Percentiles rank a stretch among this genome's conserved stretches.
Conservation (phyloP, 2,888 invertebrate genomes). For the Lissonota sp. region DNA sequence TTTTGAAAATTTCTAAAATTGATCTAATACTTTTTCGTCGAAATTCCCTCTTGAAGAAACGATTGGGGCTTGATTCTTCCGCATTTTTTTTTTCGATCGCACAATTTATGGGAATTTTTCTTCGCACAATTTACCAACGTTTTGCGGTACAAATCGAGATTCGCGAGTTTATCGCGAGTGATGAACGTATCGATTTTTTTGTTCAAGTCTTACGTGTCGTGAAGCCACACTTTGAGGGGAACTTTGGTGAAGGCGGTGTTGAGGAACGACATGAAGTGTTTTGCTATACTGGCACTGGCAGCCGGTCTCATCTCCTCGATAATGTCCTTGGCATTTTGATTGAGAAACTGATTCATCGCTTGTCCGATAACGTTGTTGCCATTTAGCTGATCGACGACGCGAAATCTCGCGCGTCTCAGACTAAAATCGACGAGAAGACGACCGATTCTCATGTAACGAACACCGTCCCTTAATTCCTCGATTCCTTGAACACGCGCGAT, state of each 20-base stretch:
- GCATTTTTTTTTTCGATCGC: neutral
- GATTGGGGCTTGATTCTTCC: too few relatives aligned
- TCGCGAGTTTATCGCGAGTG: too few relatives aligned
- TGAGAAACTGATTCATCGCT: constrained; percentile 93
- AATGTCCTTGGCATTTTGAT: constrained; percentile 92
- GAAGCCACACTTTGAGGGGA: constrained; percentile 89
- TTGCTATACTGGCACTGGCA: constrained; percentile 89
- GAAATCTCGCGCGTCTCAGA: constrained; percentile 89
- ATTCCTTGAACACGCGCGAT: constrained; percentile 90
- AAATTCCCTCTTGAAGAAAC: too few relatives aligned
- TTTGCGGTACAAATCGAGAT: neutral
- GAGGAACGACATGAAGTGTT: constrained; percentile 90
- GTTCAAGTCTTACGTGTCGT: constrained; percentile 71
- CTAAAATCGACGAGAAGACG: constrained; percentile 90
- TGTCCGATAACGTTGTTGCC: constrained; percentile 91
- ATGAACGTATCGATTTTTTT: neutral
- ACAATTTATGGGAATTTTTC: constrained; percentile 26
- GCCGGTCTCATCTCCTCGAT: constrained; percentile 93
- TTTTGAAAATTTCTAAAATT: too few relatives aligned
- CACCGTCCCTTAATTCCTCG: constrained; percentile 86
- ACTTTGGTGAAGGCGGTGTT: constrained; percentile 90
- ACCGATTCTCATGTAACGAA: constrained; percentile 89
- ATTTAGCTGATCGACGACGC: constrained; percentile 90
- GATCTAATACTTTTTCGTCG: too few relatives aligned
- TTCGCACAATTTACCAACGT: constrained; percentile 2